Evolutionary conservation across 37 sponge, comb jelly and placozoan genomes (phyloP).

Genomic region (Halisarca cf. caerulea): DNA sequence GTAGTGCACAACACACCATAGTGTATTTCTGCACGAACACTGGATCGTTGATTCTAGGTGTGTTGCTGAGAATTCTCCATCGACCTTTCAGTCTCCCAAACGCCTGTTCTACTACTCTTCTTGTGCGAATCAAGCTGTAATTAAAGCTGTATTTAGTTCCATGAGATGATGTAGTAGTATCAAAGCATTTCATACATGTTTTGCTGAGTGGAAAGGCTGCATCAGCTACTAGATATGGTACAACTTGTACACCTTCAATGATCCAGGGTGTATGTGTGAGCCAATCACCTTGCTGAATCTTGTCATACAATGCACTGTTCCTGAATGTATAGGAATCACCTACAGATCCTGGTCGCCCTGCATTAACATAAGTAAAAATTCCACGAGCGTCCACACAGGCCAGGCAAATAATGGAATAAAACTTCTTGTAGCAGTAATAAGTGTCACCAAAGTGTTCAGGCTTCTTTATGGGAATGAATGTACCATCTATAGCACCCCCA

Average conservation of each 20-base stretch:
- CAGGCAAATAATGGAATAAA: constrained; percentile 2
- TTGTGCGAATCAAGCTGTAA: constrained; percentile 15
- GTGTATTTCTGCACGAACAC: constrained; percentile 5
- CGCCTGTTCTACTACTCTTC: constrained; percentile 38
- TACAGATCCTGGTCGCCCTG: constrained; percentile 30
- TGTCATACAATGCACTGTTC: background rate
- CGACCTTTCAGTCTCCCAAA: constrained; percentile 32
- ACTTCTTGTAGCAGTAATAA: constrained; percentile 30
- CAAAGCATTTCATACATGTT: constrained; percentile 27
- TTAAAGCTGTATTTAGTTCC: constrained; percentile 21
- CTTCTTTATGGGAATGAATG: constrained; percentile 21
- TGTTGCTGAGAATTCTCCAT: constrained; percentile 19
- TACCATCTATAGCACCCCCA: constrained; percentile 33
- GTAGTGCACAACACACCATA: constrained; percentile 36
- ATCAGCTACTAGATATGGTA: constrained; percentile 22
- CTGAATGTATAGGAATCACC: constrained; percentile 19
- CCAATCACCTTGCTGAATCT: background rate
- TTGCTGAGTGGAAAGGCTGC: constrained; percentile 6
- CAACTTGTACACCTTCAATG: background rate
- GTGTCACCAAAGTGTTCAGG: constrained; percentile 5
- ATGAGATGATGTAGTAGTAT: background rate
- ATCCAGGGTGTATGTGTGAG: background rate
- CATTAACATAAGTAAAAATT: constrained; percentile 12
- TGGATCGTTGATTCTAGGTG: background rate
- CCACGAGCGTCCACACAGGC: constrained; percentile 26